phyloP scores from a whole-genome alignment of 2,113 vertebrate species.

The Ceyx cyanopectus region DNA sequence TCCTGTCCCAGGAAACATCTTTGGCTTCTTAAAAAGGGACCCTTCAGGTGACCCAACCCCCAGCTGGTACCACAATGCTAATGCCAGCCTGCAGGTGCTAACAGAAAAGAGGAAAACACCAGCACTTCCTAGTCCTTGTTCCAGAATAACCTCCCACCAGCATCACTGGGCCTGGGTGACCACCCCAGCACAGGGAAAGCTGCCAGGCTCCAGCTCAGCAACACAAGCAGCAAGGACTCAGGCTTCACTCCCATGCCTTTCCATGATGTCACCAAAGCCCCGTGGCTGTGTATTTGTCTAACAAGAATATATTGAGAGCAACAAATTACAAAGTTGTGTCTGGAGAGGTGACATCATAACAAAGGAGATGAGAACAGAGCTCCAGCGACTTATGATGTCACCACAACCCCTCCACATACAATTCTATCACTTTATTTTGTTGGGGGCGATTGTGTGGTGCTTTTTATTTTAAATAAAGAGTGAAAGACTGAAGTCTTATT shows the following conservation, averaged over 20 bases:
- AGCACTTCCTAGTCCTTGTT: background rate
- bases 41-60: background rate
- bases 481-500: background rate
- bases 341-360: constrained; percentile 30
- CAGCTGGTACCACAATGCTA: background rate
- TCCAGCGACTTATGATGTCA: background rate
- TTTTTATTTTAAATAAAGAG: background rate
- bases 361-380: constrained; percentile 25
- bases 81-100: background rate
- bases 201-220: background rate
- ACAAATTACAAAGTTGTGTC: background rate
- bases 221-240: constrained; percentile 44
- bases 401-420: background rate
- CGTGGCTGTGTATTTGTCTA: constrained; percentile 13
- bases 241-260: constrained; percentile 22
- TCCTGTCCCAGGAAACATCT: background rate
- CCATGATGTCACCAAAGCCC: background rate
- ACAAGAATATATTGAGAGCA: constrained; percentile 19
- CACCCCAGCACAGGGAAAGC: background rate
- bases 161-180: background rate
- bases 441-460: background rate
- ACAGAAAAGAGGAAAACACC: background rate
- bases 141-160: background rate
- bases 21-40: background rate
- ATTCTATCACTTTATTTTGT: background rate